phyloP scores from a whole-genome alignment of 2,113 vertebrate genomes.

The Blennius ocellaris region DNA sequence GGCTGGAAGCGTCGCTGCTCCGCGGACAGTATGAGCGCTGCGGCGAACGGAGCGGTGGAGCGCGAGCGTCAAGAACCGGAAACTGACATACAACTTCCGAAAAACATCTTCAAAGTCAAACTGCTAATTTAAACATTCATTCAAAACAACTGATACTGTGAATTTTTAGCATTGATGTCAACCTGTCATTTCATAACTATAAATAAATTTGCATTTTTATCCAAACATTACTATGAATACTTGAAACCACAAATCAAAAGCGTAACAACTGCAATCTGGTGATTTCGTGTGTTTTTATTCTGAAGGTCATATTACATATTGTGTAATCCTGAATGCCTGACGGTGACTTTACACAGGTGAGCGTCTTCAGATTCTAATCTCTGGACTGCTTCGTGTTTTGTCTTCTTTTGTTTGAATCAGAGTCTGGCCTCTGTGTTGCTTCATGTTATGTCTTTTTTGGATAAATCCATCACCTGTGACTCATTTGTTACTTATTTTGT shows the following conservation, averaged over 20 bases:
- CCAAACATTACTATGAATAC: background rate
- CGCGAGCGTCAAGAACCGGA: background rate
- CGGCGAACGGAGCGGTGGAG: conserved; percentile 10
- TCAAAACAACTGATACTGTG: too few relatives aligned
- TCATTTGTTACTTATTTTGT: too few relatives aligned
- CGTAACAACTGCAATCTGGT: too few relatives aligned
- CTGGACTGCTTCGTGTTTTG: too few relatives aligned
- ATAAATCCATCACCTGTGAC: too few relatives aligned
- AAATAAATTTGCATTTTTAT: too few relatives aligned
- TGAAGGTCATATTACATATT: conserved; percentile 26
- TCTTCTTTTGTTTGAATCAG: too few relatives aligned
- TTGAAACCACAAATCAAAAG: background rate
- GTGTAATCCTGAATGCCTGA: background rate
- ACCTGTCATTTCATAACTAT: background rate
- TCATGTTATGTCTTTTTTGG: too few relatives aligned
- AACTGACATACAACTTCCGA: background rate
- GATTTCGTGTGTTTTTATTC: conserved; percentile 29
- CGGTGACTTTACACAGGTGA: conserved; percentile 18
- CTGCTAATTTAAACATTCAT: too few relatives aligned
- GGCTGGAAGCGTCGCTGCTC: background rate
- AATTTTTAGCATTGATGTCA: background rate
- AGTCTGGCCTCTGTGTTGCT: too few relatives aligned
- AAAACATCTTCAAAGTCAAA: conserved; percentile 18
- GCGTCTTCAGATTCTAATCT: background rate
- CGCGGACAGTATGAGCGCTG: background rate